A percentile compares a stretch with the other conserved stretches of the same genome.
These are phyloP conservation scores for Brenthis hecate DNA, from an alignment of 2,888 invertebrate genomes.

Conservation along the genomic window DNA sequence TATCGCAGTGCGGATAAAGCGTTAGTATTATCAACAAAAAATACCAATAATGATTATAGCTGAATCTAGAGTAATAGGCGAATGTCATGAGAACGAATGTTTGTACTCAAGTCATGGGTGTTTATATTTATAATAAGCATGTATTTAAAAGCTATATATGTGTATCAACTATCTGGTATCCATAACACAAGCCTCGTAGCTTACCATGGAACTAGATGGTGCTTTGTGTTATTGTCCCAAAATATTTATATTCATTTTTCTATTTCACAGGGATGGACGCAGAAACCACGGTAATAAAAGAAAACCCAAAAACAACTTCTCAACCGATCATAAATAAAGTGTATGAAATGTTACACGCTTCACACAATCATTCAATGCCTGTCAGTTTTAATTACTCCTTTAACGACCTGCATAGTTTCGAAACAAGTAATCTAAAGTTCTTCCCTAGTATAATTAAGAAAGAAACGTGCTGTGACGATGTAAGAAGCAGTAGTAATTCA, in stretches of 20 bases:
- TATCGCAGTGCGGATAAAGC: too few relatives aligned
- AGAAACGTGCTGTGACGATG: slow-evolving; percentile 50
- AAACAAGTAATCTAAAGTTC: slow-evolving; percentile 46
- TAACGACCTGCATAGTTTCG: slow-evolving; percentile 50
- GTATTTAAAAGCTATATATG: too few relatives aligned
- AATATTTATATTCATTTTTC: slow-evolving; percentile 11
- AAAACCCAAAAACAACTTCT: slow-evolving; percentile 50
- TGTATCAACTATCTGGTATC: too few relatives aligned
- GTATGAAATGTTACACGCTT: slow-evolving; percentile 70
- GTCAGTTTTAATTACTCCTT: slow-evolving; percentile 56
- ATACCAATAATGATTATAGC: too few relatives aligned
- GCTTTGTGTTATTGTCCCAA: too few relatives aligned
- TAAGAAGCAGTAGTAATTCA: slow-evolving; percentile 40
- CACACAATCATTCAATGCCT: slow-evolving; percentile 53
- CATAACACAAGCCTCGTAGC: too few relatives aligned
- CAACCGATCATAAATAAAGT: slow-evolving; percentile 70
- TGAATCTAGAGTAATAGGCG: too few relatives aligned
- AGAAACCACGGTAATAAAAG: slow-evolving; percentile 57
- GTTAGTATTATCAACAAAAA: too few relatives aligned
- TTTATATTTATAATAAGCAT: too few relatives aligned
- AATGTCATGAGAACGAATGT: too few relatives aligned
- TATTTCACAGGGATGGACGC: slow-evolving; percentile 67
- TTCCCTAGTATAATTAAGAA: slow-evolving; percentile 45
- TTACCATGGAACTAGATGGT: too few relatives aligned
- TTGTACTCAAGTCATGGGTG: too few relatives aligned